Percentiles rank a stretch among this genome's conserved stretches.
Evolutionary conservation across 1,140 invertebrate genomes (phyloP).

Genomic region (Telenomus remus): DNA sequence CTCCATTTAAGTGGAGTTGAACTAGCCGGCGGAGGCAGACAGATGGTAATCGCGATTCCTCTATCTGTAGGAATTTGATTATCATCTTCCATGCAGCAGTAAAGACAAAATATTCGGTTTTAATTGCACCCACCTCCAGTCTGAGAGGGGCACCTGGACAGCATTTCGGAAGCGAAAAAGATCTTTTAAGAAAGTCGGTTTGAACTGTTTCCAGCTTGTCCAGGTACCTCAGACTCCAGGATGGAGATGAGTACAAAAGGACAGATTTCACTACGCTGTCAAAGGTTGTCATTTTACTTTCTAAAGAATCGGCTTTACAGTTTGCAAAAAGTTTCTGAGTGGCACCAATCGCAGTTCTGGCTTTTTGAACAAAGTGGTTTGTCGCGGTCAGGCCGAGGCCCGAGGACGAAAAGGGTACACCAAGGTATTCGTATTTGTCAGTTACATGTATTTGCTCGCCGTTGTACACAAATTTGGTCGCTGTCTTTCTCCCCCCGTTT

Average conservation of each 20-base stretch:
- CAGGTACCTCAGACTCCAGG: conserved; percentile 2
- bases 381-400: too few species aligned
- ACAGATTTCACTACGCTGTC: conserved; percentile 2
- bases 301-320: conserved; percentile 7
- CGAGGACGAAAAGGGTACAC: background rate
- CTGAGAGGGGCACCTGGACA: background rate
- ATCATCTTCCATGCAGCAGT: background rate
- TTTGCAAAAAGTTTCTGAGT: background rate
- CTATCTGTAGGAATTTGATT: background rate
- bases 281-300: background rate
- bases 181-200: background rate
- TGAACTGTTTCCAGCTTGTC: conserved; percentile 7
- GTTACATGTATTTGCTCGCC: background rate
- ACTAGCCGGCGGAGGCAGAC: too few species aligned
- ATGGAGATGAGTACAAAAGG: background rate
- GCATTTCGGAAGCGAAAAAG: background rate
- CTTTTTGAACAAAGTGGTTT: background rate
- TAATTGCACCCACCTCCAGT: background rate
- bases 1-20: too few species aligned
- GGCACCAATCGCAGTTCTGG: background rate
- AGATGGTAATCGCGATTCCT: background rate
- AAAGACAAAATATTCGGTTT: background rate
- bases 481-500: background rate
- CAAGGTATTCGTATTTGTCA: background rate
- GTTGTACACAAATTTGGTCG: conserved; percentile 1